These are phyloP conservation scores for Machaerirhynchus nigripectus DNA, from an alignment of 2,113 vertebrate species.

Conservation along the genomic window DNA sequence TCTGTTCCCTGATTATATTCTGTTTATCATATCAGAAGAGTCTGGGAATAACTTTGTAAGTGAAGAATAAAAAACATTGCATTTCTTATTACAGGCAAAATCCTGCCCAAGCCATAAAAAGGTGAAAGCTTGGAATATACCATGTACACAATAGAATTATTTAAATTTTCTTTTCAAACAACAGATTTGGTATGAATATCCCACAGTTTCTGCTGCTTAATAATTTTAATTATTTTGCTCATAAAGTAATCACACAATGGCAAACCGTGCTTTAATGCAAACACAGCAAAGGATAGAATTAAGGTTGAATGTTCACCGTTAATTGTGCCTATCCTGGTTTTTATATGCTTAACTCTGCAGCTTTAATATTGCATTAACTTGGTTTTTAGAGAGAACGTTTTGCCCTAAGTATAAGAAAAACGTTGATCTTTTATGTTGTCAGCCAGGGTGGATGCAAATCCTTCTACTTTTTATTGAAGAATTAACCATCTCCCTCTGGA, in stretches of 20 bases:
- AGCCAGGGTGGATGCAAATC: slow-evolving; percentile 52
- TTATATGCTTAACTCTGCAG: slow-evolving; percentile 43
- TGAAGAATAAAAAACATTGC: not conserved
- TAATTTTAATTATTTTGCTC: slow-evolving; percentile 2
- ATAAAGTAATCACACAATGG: not conserved
- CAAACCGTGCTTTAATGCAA: not conserved
- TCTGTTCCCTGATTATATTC: not conserved
- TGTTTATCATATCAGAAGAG: not conserved
- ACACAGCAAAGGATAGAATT: not conserved
- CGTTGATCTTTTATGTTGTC: slow-evolving; percentile 50
- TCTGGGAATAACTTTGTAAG: not conserved
- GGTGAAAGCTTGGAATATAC: not conserved
- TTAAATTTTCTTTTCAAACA: not conserved
- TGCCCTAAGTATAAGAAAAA: slow-evolving; percentile 47
- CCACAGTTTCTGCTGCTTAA: not conserved
- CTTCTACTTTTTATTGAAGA: slow-evolving; percentile 55
- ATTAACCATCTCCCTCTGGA: slow-evolving; percentile 60
- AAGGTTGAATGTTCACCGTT: not conserved
- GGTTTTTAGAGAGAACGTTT: not conserved
- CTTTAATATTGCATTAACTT: slow-evolving; percentile 58
- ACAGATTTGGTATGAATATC: not conserved
- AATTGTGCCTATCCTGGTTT: not conserved
- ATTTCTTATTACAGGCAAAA: not conserved
- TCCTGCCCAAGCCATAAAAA: not conserved
- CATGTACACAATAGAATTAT: not conserved